phyloP scores from a whole-genome alignment of 1,140 invertebrate species.

The Lasaia peninsularis region DNA sequence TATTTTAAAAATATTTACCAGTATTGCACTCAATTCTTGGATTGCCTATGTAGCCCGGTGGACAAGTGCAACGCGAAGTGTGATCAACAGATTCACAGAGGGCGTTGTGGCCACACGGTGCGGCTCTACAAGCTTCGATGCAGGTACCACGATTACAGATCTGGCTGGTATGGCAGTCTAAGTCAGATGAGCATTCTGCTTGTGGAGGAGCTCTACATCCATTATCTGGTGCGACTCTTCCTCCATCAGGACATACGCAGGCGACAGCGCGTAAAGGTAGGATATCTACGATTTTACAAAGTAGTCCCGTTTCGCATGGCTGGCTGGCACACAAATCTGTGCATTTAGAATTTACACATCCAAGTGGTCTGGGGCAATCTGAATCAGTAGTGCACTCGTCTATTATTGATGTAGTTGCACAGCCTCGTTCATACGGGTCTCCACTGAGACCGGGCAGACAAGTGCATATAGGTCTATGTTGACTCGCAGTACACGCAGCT shows the following conservation, averaged over 20 bases:
- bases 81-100: slow-evolving; percentile 87
- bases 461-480: slow-evolving; percentile 87
- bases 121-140: slow-evolving; percentile 85
- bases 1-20: slow-evolving; percentile 60
- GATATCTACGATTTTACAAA: slow-evolving; percentile 88
- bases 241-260: slow-evolving; percentile 85
- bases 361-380: slow-evolving; percentile 85
- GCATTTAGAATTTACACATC: slow-evolving; percentile 87
- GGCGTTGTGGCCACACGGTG: slow-evolving; percentile 90
- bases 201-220: slow-evolving; percentile 72
- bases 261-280: slow-evolving; percentile 88
- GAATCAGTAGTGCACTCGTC: slow-evolving; percentile 85
- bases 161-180: slow-evolving; percentile 85
- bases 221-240: slow-evolving; percentile 78
- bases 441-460: slow-evolving; percentile 87
- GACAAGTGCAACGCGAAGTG: slow-evolving; percentile 86
- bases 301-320: slow-evolving; percentile 85
- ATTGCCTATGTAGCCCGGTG: slow-evolving; percentile 88
- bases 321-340: slow-evolving; percentile 85
- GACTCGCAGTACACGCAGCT: slow-evolving; percentile 84
- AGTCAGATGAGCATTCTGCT: slow-evolving; percentile 83
- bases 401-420: slow-evolving; percentile 50
- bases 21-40: slow-evolving; percentile 87
- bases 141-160: slow-evolving; percentile 87
- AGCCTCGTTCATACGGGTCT: slow-evolving; percentile 88